phyloP scores from a whole-genome alignment of 1,140 invertebrate species.

The Psix sp. region DNA sequence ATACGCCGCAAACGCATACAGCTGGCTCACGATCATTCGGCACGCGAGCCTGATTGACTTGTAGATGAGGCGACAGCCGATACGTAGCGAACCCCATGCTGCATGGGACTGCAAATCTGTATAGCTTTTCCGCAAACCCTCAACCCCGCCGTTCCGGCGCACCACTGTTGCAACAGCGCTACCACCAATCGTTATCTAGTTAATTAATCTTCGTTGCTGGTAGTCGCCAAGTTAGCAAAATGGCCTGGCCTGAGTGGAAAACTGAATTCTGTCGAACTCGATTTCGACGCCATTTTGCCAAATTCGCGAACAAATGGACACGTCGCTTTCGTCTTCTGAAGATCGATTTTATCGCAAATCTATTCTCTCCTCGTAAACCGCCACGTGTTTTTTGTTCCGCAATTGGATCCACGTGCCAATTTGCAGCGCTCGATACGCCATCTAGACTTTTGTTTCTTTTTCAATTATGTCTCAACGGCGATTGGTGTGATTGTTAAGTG shows the following conservation, averaged over 20 bases:
- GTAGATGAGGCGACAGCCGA: constrained; percentile 77
- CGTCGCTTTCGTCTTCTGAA: constrained; percentile 2
- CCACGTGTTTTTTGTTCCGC: too few species aligned
- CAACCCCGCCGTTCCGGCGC: constrained; percentile 1
- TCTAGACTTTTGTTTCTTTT: too few species aligned
- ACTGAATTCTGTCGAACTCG: constrained; percentile 37
- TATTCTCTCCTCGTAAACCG: not conserved
- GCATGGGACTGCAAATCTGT: constrained; percentile 31
- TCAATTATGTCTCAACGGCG: too few species aligned
- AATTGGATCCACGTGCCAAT: too few species aligned
- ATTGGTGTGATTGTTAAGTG: too few species aligned
- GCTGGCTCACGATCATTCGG: constrained; percentile 66
- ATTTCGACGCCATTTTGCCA: constrained; percentile 50
- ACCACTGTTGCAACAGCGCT: constrained; percentile 22
- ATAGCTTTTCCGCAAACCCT: constrained; percentile 24
- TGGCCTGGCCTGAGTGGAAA: constrained; percentile 37
- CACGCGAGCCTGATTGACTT: constrained; percentile 77
- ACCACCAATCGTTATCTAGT: constrained; percentile 71
- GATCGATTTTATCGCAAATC: not conserved
- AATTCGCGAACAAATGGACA: constrained; percentile 40
- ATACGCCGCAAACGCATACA: constrained; percentile 30
- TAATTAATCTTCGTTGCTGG: constrained; percentile 75
- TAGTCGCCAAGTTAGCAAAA: constrained; percentile 45
- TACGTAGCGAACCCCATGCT: constrained; percentile 57
- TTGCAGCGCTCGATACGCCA: too few species aligned